These are phyloP conservation scores for Sigmodon hispidus DNA, from an alignment of 2,113 vertebrate genomes.

Conservation along the genomic window DNA sequence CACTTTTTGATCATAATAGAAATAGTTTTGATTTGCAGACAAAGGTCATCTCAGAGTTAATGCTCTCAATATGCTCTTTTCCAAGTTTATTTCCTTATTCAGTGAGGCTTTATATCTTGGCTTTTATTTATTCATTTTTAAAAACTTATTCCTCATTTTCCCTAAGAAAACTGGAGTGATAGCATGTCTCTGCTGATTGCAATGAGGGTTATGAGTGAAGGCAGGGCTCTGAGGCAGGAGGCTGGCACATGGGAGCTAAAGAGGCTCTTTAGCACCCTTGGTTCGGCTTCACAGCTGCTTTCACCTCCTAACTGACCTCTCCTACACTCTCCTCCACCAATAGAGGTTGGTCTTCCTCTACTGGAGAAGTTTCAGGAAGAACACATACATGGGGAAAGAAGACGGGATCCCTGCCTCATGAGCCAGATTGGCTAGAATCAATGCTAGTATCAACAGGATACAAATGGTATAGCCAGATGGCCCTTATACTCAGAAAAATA, in stretches of 20 bases:
- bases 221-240: neutral
- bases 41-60: neutral
- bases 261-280: neutral
- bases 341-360: neutral
- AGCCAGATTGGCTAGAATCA: neutral
- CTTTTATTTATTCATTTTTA: neutral
- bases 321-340: neutral
- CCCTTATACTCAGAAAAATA: neutral
- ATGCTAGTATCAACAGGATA: neutral
- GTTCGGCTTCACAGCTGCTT: neutral
- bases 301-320: neutral
- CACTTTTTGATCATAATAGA: neutral
- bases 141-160: neutral
- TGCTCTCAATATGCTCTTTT: neutral
- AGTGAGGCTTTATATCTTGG: neutral
- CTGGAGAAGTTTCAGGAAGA: neutral
- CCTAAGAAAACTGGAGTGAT: neutral
- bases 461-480: neutral
- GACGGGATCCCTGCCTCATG: neutral
- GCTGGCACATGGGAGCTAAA: neutral
- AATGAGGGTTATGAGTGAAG: neutral
- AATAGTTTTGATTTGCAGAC: neutral
- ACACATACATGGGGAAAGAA: neutral
- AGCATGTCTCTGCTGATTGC: neutral
- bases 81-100: conserved; percentile 11